Conservation (phyloP, 1,140 invertebrate species). For the Mycetomoellerius zeteki region DNA sequence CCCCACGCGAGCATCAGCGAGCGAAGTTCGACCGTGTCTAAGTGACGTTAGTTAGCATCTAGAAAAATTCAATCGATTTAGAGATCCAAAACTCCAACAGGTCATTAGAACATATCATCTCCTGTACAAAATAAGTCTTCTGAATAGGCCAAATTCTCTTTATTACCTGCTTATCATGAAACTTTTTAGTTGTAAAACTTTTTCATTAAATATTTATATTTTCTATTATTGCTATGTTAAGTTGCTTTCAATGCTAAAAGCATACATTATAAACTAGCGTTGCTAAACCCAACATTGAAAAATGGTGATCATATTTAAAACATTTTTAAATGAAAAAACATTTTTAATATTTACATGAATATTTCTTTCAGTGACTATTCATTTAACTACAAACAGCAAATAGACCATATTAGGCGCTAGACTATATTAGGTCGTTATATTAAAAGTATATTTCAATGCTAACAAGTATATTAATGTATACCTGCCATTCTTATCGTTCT, state of each 20-base stretch:
- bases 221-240: background rate
- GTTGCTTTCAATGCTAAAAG: background rate
- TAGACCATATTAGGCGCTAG: too few relatives aligned
- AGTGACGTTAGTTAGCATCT: slow-evolving; percentile 22
- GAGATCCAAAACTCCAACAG: background rate
- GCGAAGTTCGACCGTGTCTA: background rate
- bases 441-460: too few relatives aligned
- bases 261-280: too few relatives aligned
- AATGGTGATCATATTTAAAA: too few relatives aligned
- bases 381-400: too few relatives aligned
- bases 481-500: background rate
- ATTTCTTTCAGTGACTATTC: too few relatives aligned
- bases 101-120: background rate
- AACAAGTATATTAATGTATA: too few relatives aligned
- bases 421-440: too few relatives aligned
- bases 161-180: background rate
- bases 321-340: too few relatives aligned
- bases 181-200: background rate
- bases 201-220: background rate
- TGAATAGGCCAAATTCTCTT: background rate
- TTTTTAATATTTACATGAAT: too few relatives aligned
- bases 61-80: background rate
- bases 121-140: background rate
- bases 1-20: slow-evolving; percentile 30
- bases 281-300: too few relatives aligned